Evolutionary conservation across 2,797 vertebrate genomes (phyloP).

Genomic region (Carduelis carduelis): DNA sequence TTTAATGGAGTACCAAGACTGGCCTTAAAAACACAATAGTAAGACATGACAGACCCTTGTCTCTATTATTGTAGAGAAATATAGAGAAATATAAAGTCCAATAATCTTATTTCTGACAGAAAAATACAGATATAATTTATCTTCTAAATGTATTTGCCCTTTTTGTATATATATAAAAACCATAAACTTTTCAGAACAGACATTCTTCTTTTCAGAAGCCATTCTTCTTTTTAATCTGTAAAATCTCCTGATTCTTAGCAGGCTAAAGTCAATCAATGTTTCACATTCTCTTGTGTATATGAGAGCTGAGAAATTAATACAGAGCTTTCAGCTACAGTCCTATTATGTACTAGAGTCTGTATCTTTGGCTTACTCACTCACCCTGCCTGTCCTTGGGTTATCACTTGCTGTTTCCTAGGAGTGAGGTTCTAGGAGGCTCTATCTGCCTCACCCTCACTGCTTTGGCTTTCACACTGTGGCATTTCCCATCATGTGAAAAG

Average conservation of each 20-base stretch:
- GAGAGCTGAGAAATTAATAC: background rate
- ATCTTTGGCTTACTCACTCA: background rate
- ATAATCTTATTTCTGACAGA: background rate
- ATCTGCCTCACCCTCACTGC: background rate
- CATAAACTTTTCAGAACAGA: background rate
- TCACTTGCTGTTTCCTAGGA: background rate
- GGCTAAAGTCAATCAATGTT: background rate
- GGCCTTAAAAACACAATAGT: background rate
- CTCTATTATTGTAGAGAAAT: background rate
- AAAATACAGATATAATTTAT: background rate
- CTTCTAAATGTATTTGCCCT: background rate
- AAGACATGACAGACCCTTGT: background rate
- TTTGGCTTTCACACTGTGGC: background rate
- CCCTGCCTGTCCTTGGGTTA: background rate
- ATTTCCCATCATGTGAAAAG: background rate
- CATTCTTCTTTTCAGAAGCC: background rate
- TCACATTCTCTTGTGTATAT: background rate
- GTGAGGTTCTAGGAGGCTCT: background rate
- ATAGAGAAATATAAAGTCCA: background rate
- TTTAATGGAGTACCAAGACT: background rate
- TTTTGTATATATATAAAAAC: background rate
- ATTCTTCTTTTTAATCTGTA: background rate
- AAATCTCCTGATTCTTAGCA: background rate
- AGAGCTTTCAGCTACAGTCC: background rate
- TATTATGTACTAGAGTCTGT: background rate